Evolutionary conservation across 2,888 invertebrate species (phyloP), one percentile per base, ranked within the genome.

Genomic region (Lutraria lutraria): DNA sequence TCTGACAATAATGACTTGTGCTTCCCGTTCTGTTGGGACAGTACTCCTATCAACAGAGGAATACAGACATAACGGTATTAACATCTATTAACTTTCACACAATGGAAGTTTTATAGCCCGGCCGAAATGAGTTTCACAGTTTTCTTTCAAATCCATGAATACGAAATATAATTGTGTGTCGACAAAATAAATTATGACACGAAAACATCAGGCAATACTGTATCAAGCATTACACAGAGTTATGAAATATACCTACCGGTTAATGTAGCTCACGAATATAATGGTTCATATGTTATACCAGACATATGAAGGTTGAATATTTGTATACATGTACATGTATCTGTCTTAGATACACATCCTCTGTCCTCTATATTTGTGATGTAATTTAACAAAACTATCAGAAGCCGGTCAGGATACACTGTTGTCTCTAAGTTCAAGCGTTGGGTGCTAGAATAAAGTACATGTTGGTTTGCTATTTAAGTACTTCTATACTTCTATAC

Each of bases 61-160:
- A 19, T 4, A 43, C 79, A 85, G 85, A 85, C 79, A n/a, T 80
- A 15, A 52, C 76, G 79, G 56, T 29, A 80, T 56, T 56, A 56
- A 79, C 80, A 80, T 60, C n/a, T 72, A 84, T 63, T 84, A 53
- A 72, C 34, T 79, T 86, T 81, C 60, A 68, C 86, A 86, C 86
- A 63, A 85, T 43, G 53, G 29, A 34, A 60, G 53, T 81, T 86
- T 86, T 86, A 86, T 68, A 81, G 31, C 81, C 53, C 16, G 31
- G 16, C 81, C 68, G 29, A 68, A 81, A 86, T 86, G 81, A 86
- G 86, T 81, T 86, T 86, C 86, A 86, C 86, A 85, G 79, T 85
- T 85, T 56, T 25, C 13, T 10, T 21, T 54, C 52, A 25, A 85
- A 85, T 56, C 81, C 52, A 86, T 81, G 81, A 86, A 81, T 86